Base-by-base conservation (phyloP, 2,888 invertebrate species). In the Eupeodes latifasciatus region DNA sequence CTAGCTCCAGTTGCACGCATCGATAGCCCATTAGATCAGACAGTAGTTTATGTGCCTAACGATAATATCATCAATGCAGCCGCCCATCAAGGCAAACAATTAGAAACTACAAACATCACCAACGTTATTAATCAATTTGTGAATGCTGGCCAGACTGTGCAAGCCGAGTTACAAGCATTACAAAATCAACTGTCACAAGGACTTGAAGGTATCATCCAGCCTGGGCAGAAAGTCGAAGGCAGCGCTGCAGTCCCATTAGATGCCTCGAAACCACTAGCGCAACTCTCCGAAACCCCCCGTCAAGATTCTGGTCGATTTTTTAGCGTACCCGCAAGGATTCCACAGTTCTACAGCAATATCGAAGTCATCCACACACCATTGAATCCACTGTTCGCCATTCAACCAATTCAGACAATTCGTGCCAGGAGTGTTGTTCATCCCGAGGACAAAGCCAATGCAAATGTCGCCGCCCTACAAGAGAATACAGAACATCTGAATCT, bases 221-320 rank as follows among this genome's bases (percentile, higher is more conserved):
- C 87, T 27, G 92, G 44, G 0, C 74, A 81, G 19, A 87, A 82
- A 75, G 49, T 62, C 10, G 90, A 90, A 76, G 81, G 61, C 5
- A 79, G 81, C 27, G 61, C 69, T 9, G 47, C 55, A 16, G 49
- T 27, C 9, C 72, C 69, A 4, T n/a, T 9, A 61, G 7, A 10
- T 36, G 36, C 10, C 89, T 14, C 90, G 34, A 7, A 44, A 12
- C 64, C 76, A 10, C 14, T 57, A 10, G 77, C 95, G 3, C 95
- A 95, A 89, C 92, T 95, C 82, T 95, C 95, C 88, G 96, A 95
- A 91, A 94, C 95, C 44, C 93, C 95, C 0, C 95, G 85, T 11
- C 71, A 69, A n/a, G 85, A 79, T 5, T 44, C 79, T 74, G 81
- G 81, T 14, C 79, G 85, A 53, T 82, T 72, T 27, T 85, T 62